phyloP scores from a whole-genome alignment of 2,888 invertebrate genomes.

The Alentia gelatinosa region DNA sequence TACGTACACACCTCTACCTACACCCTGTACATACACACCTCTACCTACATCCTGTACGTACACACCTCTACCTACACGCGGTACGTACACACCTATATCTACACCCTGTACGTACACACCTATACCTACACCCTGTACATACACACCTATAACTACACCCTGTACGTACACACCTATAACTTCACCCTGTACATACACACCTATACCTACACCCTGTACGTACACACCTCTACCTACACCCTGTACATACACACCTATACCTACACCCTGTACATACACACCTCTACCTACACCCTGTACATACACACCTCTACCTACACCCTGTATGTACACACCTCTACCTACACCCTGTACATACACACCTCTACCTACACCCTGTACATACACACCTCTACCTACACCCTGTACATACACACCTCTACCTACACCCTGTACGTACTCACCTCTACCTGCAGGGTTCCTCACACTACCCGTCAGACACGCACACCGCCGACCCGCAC shows the following conservation, averaged over 20 bases:
- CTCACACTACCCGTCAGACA: too few relatives aligned
- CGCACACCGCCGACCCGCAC: too few relatives aligned
- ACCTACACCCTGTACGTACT: not conserved
- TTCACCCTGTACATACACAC: not conserved
- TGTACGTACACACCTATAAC: not conserved
- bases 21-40: too few relatives aligned
- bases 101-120: too few relatives aligned
- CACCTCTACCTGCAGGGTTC: not conserved
- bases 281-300: not conserved
- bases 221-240: not conserved
- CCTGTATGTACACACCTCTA: not conserved
- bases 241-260: not conserved
- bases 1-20: too few relatives aligned
- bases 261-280: not conserved
- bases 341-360: not conserved
- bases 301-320: too few relatives aligned
- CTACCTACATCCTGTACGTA: too few relatives aligned
- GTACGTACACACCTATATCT: too few relatives aligned
- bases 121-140: too few relatives aligned
- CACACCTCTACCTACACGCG: too few relatives aligned
- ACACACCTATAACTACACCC: too few relatives aligned
- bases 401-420: not conserved
- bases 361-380: not conserved
- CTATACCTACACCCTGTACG: not conserved
- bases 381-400: not conserved